phyloP scores from a whole-genome alignment of 2,797 vertebrate species.

The Myotis planiceps region DNA sequence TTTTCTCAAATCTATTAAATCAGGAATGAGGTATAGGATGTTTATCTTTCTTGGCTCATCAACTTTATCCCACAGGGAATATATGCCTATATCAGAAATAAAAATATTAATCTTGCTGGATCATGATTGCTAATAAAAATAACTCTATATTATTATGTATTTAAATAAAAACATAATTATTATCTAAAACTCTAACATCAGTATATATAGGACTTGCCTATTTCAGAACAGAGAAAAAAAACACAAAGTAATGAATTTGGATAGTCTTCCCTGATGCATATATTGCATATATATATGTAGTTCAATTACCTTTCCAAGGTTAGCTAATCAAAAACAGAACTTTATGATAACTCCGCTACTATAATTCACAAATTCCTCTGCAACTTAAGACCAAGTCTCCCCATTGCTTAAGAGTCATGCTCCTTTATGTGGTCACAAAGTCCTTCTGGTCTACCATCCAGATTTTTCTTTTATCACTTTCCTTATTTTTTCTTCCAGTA shows the following conservation, averaged over 20 bases:
- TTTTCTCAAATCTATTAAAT: constrained; percentile 16
- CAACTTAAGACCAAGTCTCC: not conserved
- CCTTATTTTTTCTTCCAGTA: not conserved
- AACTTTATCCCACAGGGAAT: not conserved
- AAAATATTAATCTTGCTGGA: not conserved
- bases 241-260: not conserved
- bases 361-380: not conserved
- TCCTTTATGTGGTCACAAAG: not conserved
- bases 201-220: not conserved
- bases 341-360: not conserved
- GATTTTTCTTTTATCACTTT: not conserved
- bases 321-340: not conserved
- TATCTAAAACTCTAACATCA: not conserved
- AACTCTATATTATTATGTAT: not conserved
- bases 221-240: not conserved
- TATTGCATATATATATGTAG: not conserved
- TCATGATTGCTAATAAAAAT: not conserved
- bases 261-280: not conserved
- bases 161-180: constrained; percentile 16
- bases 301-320: not conserved
- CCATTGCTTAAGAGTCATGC: not conserved
- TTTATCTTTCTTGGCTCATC: not conserved
- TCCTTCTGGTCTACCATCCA: not conserved
- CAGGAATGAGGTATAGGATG: not conserved
- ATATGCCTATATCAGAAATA: not conserved